Evolutionary conservation across 2,113 vertebrate genomes (phyloP).

Genomic region (Todiramphus chloris): DNA sequence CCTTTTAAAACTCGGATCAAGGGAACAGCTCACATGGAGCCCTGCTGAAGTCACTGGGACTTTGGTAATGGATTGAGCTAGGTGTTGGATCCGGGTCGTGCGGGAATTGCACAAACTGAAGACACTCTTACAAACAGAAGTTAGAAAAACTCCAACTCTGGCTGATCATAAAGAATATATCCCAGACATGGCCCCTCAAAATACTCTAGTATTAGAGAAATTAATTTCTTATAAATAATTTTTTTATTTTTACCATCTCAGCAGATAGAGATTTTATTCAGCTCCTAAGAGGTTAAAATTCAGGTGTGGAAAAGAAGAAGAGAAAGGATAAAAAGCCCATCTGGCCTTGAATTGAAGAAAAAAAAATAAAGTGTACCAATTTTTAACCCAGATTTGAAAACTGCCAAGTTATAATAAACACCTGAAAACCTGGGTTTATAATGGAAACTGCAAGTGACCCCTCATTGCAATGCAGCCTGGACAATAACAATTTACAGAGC

Average conservation of each 20-base stretch:
- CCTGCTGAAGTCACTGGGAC: background rate
- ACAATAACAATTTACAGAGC: conserved; percentile 62
- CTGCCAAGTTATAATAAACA: conserved; percentile 68
- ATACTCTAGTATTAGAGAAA: background rate
- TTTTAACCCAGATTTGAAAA: conserved; percentile 61
- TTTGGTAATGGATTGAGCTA: background rate
- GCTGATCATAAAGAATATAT: background rate
- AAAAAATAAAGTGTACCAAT: background rate
- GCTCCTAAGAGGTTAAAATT: conserved; percentile 23
- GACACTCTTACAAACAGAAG: background rate
- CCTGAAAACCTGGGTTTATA: conserved; percentile 57
- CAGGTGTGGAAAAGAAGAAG: background rate
- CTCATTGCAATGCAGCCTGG: conserved; percentile 22
- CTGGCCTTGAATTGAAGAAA: background rate
- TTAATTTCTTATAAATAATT: background rate
- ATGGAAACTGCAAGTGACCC: conserved; percentile 58
- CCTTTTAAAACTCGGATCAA: background rate
- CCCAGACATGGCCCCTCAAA: background rate
- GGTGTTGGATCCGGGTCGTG: background rate
- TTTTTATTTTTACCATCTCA: background rate
- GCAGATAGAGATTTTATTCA: background rate
- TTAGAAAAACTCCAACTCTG: background rate
- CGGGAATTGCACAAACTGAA: background rate
- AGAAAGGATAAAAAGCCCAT: conserved; percentile 15
- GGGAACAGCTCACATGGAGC: background rate